Conservation (phyloP, 2,888 invertebrate species). For the Harpagoxenus sublaevis region DNA sequence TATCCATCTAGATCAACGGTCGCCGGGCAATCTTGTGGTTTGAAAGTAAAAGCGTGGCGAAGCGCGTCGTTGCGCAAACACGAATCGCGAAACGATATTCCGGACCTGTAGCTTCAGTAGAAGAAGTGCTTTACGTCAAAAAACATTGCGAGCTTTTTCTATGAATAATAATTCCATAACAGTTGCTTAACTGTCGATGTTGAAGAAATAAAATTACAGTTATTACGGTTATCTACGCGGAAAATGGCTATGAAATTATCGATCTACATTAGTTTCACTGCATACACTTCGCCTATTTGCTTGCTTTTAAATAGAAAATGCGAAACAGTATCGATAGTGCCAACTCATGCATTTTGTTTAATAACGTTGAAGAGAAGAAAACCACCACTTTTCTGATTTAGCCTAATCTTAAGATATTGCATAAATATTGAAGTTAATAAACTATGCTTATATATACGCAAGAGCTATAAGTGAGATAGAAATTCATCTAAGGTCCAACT, state of each 20-base stretch:
- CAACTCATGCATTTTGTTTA: neutral
- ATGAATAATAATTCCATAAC: neutral
- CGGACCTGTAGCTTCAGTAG: slow-evolving; percentile 13
- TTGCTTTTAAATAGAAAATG: neutral
- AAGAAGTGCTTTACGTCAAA: slow-evolving; percentile 11
- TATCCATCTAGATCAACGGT: slow-evolving; percentile 72
- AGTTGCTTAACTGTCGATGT: slow-evolving; percentile 8
- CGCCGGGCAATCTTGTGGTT: slow-evolving; percentile 59
- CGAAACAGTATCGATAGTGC: neutral
- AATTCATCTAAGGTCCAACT: slow-evolving; percentile 67
- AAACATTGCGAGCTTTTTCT: slow-evolving; percentile 25
- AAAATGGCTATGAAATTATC: slow-evolving; percentile 22
- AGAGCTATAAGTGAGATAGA: slow-evolving; percentile 52
- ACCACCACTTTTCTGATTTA: neutral
- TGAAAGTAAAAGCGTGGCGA: slow-evolving; percentile 80
- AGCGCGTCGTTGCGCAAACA: slow-evolving; percentile 67
- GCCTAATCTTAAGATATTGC: neutral
- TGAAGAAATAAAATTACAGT: neutral
- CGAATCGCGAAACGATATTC: slow-evolving; percentile 60
- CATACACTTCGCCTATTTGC: neutral
- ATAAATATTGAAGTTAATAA: slow-evolving; percentile 4
- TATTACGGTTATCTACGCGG: neutral
- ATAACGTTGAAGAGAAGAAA: neutral
- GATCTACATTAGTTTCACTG: neutral
- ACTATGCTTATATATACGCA: neutral